Base-by-base conservation (phyloP, 1,140 invertebrate genomes). In the Oedothorax gibbosus region DNA sequence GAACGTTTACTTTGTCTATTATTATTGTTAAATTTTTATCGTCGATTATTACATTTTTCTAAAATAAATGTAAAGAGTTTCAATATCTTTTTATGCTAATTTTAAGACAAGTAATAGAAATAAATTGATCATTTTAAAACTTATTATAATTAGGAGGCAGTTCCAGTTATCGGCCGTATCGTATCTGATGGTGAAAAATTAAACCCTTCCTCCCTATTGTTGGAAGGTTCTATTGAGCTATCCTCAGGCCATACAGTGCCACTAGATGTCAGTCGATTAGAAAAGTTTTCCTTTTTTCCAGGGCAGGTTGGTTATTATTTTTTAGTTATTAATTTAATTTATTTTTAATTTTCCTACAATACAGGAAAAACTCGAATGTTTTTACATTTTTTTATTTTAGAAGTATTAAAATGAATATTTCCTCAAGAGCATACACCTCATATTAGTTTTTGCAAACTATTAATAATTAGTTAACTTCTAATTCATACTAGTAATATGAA, bases 211-310 rank as follows among this genome's bases (percentile, higher is more conserved):
- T 94, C 93, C 10, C 91, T 95, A 0, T 86, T 94, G 9, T 88
- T 96, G 0, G 94, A 96, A 89, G 94, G 94, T 5, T 93, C 93
- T 0, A 92, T 92, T 51, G 89, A 90, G 60, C 88, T 88, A 9
- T 89, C 89, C 12, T 87, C 87, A 35, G 90, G 90, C 66, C 87
- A 90, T 87, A 89, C 88, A 11, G 90, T 93, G 3, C 87, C 89
- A 11, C 86, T 95, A 11, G 93, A 95, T 88, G 90, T 95, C 7
- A 91, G 89, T 50, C 92, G 92, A 77, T 87, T 95, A 10, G 91
- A 92, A 54, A 92, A 94, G 64, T 96, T 93, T 88, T 94, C 94
- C 0, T 88, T 97, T 12, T 97, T 96, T 89, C 94, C 96, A 6
- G 96, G 96, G 0, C 96, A 97, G 92, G 90, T 90, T 86, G 35